These are phyloP conservation scores for Diarsia rubi DNA, from an alignment of 2,888 invertebrate species.

Conservation along the genomic window DNA sequence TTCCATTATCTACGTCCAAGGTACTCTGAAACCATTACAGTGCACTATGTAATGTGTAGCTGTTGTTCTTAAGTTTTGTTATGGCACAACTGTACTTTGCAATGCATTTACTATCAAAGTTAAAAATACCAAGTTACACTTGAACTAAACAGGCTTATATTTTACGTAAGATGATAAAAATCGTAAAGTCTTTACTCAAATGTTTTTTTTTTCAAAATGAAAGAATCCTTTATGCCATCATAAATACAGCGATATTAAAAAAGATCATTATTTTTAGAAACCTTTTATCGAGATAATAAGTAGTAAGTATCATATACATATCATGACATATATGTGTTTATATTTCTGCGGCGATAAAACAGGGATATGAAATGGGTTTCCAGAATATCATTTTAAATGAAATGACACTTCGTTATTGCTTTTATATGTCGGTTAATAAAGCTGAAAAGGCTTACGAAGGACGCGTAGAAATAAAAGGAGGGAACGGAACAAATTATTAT, in stretches of 20 bases:
- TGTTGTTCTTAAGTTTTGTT: slow-evolving; percentile 36
- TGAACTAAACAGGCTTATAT: not conserved
- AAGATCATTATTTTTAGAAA: slow-evolving; percentile 11
- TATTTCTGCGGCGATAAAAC: slow-evolving; percentile 32
- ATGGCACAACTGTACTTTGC: slow-evolving; percentile 10
- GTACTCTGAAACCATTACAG: slow-evolving; percentile 27
- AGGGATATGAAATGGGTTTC: slow-evolving; percentile 23
- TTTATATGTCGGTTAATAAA: slow-evolving; percentile 37
- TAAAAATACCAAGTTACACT: slow-evolving; percentile 20
- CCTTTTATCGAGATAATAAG: slow-evolving; percentile 15
- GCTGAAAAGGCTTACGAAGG: slow-evolving; percentile 13
- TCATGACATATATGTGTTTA: slow-evolving; percentile 19
- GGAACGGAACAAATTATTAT: slow-evolving; percentile 30
- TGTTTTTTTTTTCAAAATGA: not conserved
- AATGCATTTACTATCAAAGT: slow-evolving; percentile 26
- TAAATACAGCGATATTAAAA: slow-evolving; percentile 9
- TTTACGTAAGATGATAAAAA: slow-evolving; percentile 2
- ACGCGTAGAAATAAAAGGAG: slow-evolving; percentile 24
- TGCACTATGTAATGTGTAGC: slow-evolving; percentile 33
- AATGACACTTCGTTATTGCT: slow-evolving; percentile 48
- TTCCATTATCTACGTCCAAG: slow-evolving; percentile 15
- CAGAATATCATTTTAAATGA: slow-evolving; percentile 41
- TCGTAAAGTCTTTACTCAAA: slow-evolving; percentile 18
- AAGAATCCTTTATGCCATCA: not conserved
- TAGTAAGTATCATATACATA: slow-evolving; percentile 4